Base-by-base conservation (phyloP, 2,888 invertebrate species). In the Drosophila affinis region DNA sequence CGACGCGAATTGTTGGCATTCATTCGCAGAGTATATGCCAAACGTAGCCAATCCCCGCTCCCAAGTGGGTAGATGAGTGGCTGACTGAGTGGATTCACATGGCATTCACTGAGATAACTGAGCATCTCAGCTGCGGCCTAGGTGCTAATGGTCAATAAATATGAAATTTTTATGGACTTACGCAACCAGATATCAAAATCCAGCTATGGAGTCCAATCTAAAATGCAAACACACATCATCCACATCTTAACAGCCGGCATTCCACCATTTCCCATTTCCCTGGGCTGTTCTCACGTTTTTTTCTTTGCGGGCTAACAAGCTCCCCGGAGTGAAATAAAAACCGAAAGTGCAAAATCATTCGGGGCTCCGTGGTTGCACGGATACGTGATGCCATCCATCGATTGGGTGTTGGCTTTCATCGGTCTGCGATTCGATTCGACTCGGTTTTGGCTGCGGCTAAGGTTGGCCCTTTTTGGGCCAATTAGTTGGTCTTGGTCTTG, bases 121-220 rank as follows among this genome's bases (percentile, higher is more conserved):
- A 18, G 44, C 29, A 24, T 72, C 70, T 72, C 83, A 84, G 89
- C 83, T 84, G 89, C 61, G 72, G 51, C 58, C 71, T 58, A 87
- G 84, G 83, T 87, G 88, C 86, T 85, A 90, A 87, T 90, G 89
- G 89, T 89, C 84, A 81, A 89, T 90, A 90, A 89, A 90, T 88
- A 89, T 89, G 87, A 86, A 90, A 87, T 86, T 90, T 89, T 90
- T 80, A 89, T 90, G 76, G 79, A 85, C 79, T 78, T 68, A 77
- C 78, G 78, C 88, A 80, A 81, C 69, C 71, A 69, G 73, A 72
- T 69, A 72, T 65, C 48, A 18, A 2, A 18, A 18, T 18, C 18
- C 18, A 34, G 56, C n/a, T 1, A 39, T 9, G 32, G 10, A 62
- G 45, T 48, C 48, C 29, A 78, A 87, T 84, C 87, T 87, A 87